Conservation (phyloP, 2,113 vertebrate genomes). For the Vanacampus margaritifer region DNA sequence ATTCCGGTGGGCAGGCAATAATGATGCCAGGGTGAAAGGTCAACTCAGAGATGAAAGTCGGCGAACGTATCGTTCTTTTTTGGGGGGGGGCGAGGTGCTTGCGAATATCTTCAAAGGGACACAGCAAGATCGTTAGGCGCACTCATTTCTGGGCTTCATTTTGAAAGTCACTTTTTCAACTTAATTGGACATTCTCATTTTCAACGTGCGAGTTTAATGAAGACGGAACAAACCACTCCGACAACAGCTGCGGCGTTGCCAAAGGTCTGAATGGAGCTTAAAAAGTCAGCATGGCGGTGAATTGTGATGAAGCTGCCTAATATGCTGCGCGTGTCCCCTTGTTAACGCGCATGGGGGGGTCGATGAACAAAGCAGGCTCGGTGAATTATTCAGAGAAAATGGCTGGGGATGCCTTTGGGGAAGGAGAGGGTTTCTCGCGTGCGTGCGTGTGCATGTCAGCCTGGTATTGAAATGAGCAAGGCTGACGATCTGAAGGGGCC, state of each 20-base stretch:
- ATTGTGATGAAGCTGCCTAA: constrained; percentile 40
- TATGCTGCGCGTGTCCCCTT: constrained; percentile 12
- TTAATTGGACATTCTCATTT: neutral
- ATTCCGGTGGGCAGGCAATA: neutral
- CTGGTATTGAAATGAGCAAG: constrained; percentile 36
- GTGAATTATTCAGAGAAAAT: constrained; percentile 66
- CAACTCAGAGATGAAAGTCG: constrained; percentile 48
- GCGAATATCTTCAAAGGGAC: constrained; percentile 46
- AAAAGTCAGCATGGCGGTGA: constrained; percentile 19
- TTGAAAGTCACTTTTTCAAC: constrained; percentile 18
- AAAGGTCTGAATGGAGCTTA: constrained; percentile 1
- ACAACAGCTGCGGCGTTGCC: neutral
- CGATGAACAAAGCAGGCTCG: constrained; percentile 51
- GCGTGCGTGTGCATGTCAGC: neutral
- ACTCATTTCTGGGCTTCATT: constrained; percentile 22
- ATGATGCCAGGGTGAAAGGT: constrained; percentile 22
- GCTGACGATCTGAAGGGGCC: constrained; percentile 21
- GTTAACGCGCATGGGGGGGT: constrained; percentile 42
- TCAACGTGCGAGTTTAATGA: neutral
- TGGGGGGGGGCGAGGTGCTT: neutral
- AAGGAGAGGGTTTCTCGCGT: constrained; percentile 17
- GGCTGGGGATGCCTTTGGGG: constrained; percentile 36
- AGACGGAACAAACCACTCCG: neutral
- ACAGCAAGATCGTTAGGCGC: constrained; percentile 27
- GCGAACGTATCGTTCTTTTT: constrained; percentile 25